Conservation (phyloP, 1,140 invertebrate genomes). For the Liolophura sinensis region DNA sequence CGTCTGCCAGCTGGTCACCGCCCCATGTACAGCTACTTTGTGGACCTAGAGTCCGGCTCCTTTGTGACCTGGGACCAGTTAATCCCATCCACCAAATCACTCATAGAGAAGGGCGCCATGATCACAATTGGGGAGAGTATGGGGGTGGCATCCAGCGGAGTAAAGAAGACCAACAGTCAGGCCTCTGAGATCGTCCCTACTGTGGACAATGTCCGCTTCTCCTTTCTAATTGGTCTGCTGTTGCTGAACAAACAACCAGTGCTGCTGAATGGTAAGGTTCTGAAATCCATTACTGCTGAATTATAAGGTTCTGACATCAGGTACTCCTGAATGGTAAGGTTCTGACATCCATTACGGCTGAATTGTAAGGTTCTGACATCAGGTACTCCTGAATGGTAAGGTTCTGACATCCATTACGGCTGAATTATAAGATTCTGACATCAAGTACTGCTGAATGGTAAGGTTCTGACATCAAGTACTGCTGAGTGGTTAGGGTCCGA, state of each 20-base stretch:
- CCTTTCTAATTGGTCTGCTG: constrained; percentile 53
- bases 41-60: constrained; percentile 55
- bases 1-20: constrained; percentile 53
- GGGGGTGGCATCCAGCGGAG: constrained; percentile 39
- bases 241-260: constrained; percentile 53
- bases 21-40: constrained; percentile 57
- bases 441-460: too few species aligned
- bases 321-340: too few species aligned
- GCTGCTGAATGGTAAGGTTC: constrained; percentile 49
- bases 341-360: too few species aligned
- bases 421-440: too few species aligned
- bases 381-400: too few species aligned
- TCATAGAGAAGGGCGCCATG: constrained; percentile 54
- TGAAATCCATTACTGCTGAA: background rate
- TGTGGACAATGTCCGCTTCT: constrained; percentile 56
- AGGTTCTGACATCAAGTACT: too few species aligned
- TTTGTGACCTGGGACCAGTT: constrained; percentile 57
- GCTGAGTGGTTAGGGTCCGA: too few species aligned
- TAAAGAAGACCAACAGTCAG: constrained; percentile 25
- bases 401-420: too few species aligned
- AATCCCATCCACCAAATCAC: constrained; percentile 52
- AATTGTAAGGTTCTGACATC: too few species aligned
- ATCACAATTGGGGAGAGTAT: constrained; percentile 55
- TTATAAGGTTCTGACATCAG: too few species aligned
- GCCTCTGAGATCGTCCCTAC: constrained; percentile 52